Conservation (phyloP, 2,888 invertebrate genomes). For the Lingula anatina region DNA sequence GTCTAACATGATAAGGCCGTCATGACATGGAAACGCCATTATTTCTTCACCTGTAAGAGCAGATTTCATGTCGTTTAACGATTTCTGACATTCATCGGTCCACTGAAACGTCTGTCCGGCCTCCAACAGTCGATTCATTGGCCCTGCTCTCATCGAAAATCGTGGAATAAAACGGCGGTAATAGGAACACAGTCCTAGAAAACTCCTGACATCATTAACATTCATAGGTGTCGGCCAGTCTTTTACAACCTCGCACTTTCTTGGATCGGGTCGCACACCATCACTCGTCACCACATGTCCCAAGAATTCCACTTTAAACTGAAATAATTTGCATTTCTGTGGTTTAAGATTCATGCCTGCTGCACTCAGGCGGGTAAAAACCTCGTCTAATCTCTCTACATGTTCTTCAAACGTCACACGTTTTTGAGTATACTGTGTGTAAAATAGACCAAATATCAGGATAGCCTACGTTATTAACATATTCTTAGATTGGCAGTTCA, state of each 20-base stretch:
- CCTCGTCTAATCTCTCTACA: conserved; percentile 9
- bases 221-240: conserved; percentile 7
- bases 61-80: conserved; percentile 10
- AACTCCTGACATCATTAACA: conserved; percentile 5
- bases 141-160: conserved; percentile 6
- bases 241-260: conserved; percentile 6
- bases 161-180: conserved; percentile 10
- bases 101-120: conserved; percentile 10
- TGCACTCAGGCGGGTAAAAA: conserved; percentile 8
- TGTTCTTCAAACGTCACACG: conserved; percentile 12
- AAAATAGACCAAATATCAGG: no score
- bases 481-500: no score
- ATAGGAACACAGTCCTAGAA: no score
- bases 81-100: conserved; percentile 8
- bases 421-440: no score
- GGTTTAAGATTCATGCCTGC: conserved; percentile 14
- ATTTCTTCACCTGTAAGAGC: conserved; percentile 7
- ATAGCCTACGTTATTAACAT: no score
- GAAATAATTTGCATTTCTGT: conserved; percentile 10
- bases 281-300: conserved; percentile 9
- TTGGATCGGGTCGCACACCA: conserved; percentile 8
- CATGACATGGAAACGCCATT: conserved; percentile 10
- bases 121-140: conserved; percentile 9
- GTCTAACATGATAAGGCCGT: conserved; percentile 10
- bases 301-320: conserved; percentile 9